A percentile compares a stretch with the other conserved stretches of the same genome.
These are phyloP conservation scores for Amphipyra berbera DNA, from an alignment of 2,888 invertebrate species.

Conservation along the genomic window DNA sequence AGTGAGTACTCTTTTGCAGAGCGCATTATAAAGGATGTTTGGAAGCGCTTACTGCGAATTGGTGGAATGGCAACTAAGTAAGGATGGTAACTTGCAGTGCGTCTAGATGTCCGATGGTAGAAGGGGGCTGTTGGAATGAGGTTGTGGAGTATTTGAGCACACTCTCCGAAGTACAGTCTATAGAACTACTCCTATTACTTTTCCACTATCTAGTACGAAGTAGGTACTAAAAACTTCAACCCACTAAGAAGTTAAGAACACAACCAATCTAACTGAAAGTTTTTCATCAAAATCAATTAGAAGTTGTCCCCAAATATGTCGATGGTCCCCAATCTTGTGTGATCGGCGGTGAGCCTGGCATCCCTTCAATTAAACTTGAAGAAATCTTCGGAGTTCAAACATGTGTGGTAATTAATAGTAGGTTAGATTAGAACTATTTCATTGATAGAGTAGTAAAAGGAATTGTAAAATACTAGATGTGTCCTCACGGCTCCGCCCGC, in stretches of 20 bases:
- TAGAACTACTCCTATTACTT: too few species aligned
- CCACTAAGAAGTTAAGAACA: constrained; percentile 32
- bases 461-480: not conserved
- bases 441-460: not conserved
- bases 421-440: not conserved
- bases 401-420: constrained; percentile 32
- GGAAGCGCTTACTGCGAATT: too few species aligned
- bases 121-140: too few species aligned
- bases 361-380: constrained; percentile 72
- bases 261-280: constrained; percentile 44
- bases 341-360: constrained; percentile 63
- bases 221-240: constrained; percentile 6
- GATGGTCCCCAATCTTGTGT: constrained; percentile 56
- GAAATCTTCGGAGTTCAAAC: constrained; percentile 58
- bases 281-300: constrained; percentile 56
- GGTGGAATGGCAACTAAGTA: too few species aligned
- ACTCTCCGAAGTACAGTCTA: too few species aligned
- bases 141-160: too few species aligned
- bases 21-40: too few species aligned
- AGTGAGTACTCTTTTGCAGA: too few species aligned
- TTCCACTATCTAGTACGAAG: too few species aligned
- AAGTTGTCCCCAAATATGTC: constrained; percentile 55
- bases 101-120: too few species aligned
- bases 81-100: too few species aligned
- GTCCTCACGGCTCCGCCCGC: too few species aligned